A percentile compares a stretch with the other conserved stretches of the same genome.
phyloP scores from a whole-genome alignment of 2,113 vertebrate genomes.

The Notothenia coriiceps region DNA sequence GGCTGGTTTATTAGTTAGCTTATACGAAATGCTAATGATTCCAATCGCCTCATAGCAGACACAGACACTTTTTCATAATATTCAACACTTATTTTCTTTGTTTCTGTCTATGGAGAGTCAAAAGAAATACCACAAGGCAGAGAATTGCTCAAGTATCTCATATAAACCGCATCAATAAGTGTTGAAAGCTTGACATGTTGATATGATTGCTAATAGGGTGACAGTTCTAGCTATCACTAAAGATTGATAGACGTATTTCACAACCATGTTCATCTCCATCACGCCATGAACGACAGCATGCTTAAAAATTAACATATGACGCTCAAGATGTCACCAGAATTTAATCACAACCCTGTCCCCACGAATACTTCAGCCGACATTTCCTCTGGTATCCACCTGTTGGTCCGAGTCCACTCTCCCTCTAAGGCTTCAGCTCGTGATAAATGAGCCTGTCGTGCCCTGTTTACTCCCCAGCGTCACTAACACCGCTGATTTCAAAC shows the following conservation, averaged over 20 bases:
- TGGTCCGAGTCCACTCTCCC: constrained; percentile 18
- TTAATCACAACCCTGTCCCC: constrained; percentile 20
- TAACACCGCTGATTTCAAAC: constrained; percentile 49
- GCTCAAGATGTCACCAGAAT: constrained; percentile 3
- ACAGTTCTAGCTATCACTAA: neutral
- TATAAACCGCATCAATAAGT: neutral
- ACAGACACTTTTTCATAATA: neutral
- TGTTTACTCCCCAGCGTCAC: constrained; percentile 53
- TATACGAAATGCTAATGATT: neutral
- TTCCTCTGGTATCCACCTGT: constrained; percentile 28
- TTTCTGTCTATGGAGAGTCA: neutral
- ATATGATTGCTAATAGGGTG: no score
- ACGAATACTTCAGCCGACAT: constrained; percentile 20
- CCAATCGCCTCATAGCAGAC: neutral
- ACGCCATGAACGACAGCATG: constrained; percentile 7
- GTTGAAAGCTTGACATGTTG: neutral
- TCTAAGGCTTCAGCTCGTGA: constrained; percentile 44
- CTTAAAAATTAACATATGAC: constrained; percentile 17
- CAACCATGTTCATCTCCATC: constrained; percentile 11
- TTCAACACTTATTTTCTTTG: neutral
- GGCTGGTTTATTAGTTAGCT: neutral
- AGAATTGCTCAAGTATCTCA: neutral
- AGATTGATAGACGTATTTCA: neutral
- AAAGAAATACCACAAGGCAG: neutral
- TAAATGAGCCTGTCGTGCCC: constrained; percentile 64